These are phyloP conservation scores for Drosophila mimetica DNA, from an alignment of 2,888 invertebrate species.

Conservation along the genomic window DNA sequence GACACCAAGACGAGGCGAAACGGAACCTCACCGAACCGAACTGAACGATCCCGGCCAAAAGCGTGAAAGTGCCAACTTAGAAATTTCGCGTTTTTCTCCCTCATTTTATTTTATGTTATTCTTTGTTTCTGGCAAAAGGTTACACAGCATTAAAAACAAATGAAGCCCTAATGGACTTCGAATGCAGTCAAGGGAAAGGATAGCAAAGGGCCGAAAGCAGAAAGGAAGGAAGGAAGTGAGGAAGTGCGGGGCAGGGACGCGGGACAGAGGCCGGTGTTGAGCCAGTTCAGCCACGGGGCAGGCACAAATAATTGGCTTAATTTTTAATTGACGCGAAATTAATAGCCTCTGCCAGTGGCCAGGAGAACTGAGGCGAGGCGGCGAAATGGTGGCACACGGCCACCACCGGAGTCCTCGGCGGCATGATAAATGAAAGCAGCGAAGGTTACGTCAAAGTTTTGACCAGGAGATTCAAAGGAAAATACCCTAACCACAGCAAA, in stretches of 20 bases:
- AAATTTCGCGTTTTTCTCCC: conserved; percentile 19
- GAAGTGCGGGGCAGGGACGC: not conserved
- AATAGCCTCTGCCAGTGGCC: conserved; percentile 66
- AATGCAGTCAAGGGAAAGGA: conserved; percentile 51
- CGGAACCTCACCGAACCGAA: conserved; percentile 5
- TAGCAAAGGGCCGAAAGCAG: conserved; percentile 22
- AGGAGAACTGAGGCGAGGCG: conserved; percentile 27
- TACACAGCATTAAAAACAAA: conserved; percentile 79
- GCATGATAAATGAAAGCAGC: conserved; percentile 63
- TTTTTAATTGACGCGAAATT: conserved; percentile 81
- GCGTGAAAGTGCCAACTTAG: conserved; percentile 79
- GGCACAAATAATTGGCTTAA: conserved; percentile 80
- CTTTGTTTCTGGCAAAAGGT: conserved; percentile 70
- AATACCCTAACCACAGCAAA: conserved; percentile 17
- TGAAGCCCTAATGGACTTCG: conserved; percentile 79
- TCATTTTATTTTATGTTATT: conserved; percentile 66
- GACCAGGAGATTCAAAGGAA: conserved; percentile 3
- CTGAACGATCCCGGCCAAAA: conserved; percentile 33
- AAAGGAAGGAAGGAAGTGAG: conserved; percentile 1
- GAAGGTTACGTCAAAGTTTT: conserved; percentile 28
- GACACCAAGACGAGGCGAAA: not conserved
- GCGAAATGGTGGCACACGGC: conserved; percentile 22
- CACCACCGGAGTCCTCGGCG: conserved; percentile 17
- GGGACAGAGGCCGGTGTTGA: conserved; percentile 26
- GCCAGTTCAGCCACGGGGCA: conserved; percentile 39